phyloP scores from a whole-genome alignment of 2,113 vertebrate species.

The Prietella phreatophila region DNA sequence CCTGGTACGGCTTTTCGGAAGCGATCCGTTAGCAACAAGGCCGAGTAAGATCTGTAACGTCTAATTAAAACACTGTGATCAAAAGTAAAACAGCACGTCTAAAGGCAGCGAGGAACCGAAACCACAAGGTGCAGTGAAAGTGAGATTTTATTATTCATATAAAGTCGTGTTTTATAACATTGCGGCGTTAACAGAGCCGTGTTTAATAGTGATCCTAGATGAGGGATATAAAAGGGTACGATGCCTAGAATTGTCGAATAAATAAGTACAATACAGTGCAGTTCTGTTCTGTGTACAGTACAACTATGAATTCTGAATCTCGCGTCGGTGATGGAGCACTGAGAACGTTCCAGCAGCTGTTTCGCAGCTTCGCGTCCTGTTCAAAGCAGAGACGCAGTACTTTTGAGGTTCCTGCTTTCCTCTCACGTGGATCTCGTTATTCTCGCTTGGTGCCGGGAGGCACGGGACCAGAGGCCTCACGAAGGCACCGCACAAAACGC shows the following conservation, averaged over 20 bases:
- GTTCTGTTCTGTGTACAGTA: background rate
- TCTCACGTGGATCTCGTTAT: conserved; percentile 29
- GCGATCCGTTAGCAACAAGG: no score
- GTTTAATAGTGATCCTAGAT: background rate
- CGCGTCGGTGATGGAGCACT: background rate
- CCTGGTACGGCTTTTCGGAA: no score
- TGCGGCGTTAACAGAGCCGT: no score
- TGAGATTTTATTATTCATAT: background rate
- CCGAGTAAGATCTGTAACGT: no score
- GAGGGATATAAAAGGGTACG: background rate
- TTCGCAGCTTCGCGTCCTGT: background rate
- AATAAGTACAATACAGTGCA: background rate
- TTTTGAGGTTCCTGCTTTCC: background rate
- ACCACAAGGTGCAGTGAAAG: no score
- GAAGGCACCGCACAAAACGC: background rate
- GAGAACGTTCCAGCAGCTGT: background rate
- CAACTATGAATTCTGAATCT: background rate
- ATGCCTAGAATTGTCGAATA: background rate
- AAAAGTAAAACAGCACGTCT: no score
- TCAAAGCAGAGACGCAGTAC: no score
- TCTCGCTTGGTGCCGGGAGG: conserved; percentile 8
- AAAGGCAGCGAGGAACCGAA: no score
- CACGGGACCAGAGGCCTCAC: background rate
- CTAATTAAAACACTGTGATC: no score
- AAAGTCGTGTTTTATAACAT: background rate